These are phyloP conservation scores for Aphidius colemani DNA, from an alignment of 2,888 invertebrate genomes.

Conservation along the genomic window DNA sequence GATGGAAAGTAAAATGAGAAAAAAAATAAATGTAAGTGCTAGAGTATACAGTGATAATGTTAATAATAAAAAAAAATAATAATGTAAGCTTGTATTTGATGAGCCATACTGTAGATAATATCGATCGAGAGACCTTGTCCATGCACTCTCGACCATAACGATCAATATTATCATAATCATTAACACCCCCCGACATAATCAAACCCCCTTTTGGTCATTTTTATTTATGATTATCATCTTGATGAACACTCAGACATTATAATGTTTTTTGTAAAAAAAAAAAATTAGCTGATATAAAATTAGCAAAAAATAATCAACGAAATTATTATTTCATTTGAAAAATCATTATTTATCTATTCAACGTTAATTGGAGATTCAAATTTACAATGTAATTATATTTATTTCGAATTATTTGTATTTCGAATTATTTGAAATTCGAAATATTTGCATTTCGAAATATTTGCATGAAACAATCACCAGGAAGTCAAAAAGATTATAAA, in stretches of 20 bases:
- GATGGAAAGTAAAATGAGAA: not conserved
- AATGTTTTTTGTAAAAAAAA: no score
- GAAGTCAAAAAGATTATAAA: no score
- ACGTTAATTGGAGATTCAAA: slow-evolving; percentile 3
- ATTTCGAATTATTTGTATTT: no score
- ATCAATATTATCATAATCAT: slow-evolving; percentile 39
- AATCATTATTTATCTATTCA: slow-evolving; percentile 1
- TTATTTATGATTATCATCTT: no score
- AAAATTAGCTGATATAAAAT: no score
- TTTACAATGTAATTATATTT: no score
- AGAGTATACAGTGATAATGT: not conserved
- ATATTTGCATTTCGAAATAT: no score
- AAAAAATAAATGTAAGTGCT: slow-evolving; percentile 8
- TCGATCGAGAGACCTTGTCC: slow-evolving; percentile 45
- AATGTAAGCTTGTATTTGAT: not conserved
- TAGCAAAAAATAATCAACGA: slow-evolving; percentile 1
- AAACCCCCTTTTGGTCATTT: not conserved
- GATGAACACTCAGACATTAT: no score
- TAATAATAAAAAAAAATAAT: not conserved
- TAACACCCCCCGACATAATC: slow-evolving; percentile 1
- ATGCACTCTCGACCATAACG: slow-evolving; percentile 22
- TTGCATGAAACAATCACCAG: no score
- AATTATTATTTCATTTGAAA: not conserved
- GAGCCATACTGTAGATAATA: slow-evolving; percentile 28
- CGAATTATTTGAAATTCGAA: no score